A percentile compares a stretch with the other conserved stretches of the same genome.
phyloP scores from a whole-genome alignment of 2,113 vertebrate species.

The Albula goreensis region DNA sequence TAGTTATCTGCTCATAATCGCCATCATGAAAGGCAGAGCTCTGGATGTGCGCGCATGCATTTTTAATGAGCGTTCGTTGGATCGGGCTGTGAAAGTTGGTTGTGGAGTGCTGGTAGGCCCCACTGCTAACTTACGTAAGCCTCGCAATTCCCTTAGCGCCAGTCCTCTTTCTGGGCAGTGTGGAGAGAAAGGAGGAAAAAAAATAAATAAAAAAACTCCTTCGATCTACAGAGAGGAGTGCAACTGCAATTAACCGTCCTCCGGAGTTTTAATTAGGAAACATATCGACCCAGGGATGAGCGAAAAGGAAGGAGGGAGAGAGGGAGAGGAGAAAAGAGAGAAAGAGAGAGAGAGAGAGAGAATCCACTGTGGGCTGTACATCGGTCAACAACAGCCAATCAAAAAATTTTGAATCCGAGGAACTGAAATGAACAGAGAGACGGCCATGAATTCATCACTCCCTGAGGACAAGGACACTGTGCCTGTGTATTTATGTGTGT shows the following conservation, averaged over 20 bases:
- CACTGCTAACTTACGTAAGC: slow-evolving; percentile 19
- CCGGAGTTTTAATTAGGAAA: slow-evolving; percentile 33
- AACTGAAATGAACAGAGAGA: neutral
- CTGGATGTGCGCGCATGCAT: too few relatives aligned
- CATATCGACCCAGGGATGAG: slow-evolving; percentile 23
- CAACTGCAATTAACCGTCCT: slow-evolving; percentile 32
- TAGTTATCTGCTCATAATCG: too few relatives aligned
- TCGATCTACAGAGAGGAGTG: slow-evolving; percentile 23
- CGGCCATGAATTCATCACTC: neutral
- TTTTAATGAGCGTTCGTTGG: too few relatives aligned
- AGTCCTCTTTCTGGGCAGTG: slow-evolving; percentile 20
- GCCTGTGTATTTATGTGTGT: too few relatives aligned
- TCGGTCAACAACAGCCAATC: neutral
- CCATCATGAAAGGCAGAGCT: too few relatives aligned
- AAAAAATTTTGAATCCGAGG: neutral
- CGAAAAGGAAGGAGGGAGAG: neutral
- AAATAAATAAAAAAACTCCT: neutral
- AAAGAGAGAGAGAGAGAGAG: slow-evolving; percentile 53
- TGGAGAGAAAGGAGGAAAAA: neutral
- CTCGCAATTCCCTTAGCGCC: slow-evolving; percentile 18
- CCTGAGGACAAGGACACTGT: neutral
- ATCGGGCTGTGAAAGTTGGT: slow-evolving; percentile 4
- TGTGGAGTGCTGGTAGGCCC: neutral
- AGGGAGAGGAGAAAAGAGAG: neutral
- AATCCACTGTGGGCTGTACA: slow-evolving; percentile 15